Percentiles rank a stretch among this genome's conserved stretches.
Evolutionary conservation across 1,140 invertebrate species (phyloP).

Genomic region (Drosophila mauritiana): DNA sequence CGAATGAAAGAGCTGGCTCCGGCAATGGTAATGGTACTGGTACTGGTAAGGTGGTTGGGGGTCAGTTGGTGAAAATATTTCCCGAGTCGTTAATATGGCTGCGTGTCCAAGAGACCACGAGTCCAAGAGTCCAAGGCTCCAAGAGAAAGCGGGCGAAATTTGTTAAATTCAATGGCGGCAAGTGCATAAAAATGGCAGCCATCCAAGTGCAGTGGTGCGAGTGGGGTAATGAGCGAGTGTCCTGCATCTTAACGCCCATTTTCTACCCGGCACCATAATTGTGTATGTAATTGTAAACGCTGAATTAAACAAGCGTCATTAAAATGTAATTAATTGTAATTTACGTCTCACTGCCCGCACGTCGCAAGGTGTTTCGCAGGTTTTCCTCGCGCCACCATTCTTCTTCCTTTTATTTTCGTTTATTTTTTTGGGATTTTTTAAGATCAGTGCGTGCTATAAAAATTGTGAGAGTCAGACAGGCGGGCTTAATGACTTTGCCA

Average conservation of each 20-base stretch:
- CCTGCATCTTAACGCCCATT: constrained; percentile 28
- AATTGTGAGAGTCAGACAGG: constrained; percentile 35
- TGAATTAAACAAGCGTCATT: constrained; percentile 84
- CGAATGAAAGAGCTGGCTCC: constrained; percentile 19
- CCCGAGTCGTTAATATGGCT: constrained; percentile 65
- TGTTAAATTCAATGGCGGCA: constrained; percentile 71
- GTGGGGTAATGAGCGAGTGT: constrained; percentile 66
- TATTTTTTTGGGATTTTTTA: constrained; percentile 5
- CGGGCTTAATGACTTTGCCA: constrained; percentile 55
- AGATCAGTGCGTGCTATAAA: constrained; percentile 68
- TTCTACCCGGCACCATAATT: constrained; percentile 59
- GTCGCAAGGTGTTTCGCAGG: constrained; percentile 63
- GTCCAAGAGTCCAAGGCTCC: background rate
- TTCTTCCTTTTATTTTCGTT: background rate
- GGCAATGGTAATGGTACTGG: no score
- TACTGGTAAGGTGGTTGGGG: background rate
- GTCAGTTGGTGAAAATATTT: constrained; percentile 30
- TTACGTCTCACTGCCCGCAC: constrained; percentile 67
- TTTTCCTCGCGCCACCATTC: constrained; percentile 9
- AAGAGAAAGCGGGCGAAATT: constrained; percentile 51
- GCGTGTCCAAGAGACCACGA: constrained; percentile 14
- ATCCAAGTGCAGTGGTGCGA: constrained; percentile 41
- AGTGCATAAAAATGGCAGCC: constrained; percentile 75
- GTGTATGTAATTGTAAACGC: constrained; percentile 83
- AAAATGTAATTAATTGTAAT: constrained; percentile 84